phyloP scores from a whole-genome alignment of 2,797 vertebrate species.

The Molossus alvarezi region DNA sequence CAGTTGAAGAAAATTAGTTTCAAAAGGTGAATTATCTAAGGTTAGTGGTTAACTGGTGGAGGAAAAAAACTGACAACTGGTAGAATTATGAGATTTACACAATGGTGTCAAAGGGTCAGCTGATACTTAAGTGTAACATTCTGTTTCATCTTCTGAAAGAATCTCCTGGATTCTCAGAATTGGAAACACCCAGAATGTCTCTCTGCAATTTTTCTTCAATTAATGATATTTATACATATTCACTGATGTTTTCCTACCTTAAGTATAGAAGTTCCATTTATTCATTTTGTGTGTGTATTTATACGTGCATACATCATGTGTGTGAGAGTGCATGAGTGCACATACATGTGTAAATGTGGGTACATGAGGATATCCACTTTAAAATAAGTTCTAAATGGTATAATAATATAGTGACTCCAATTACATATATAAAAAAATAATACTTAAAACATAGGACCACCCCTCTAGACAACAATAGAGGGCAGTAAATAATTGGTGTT shows the following conservation, averaged over 20 bases:
- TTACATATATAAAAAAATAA: neutral
- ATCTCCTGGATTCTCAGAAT: neutral
- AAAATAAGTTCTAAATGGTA: neutral
- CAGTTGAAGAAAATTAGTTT: neutral
- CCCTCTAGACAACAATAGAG: neutral
- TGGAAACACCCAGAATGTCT: neutral
- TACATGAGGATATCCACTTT: neutral
- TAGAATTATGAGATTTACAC: neutral
- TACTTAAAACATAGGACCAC: neutral
- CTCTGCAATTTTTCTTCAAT: neutral
- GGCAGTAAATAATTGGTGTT: neutral
- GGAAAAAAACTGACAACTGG: neutral
- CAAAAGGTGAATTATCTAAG: neutral
- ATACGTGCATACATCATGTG: neutral
- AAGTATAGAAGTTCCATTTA: neutral
- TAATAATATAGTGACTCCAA: neutral
- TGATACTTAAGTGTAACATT: neutral
- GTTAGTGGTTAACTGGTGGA: neutral
- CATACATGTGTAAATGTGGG: neutral
- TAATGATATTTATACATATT: neutral
- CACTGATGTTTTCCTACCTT: neutral
- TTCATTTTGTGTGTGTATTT: accelerated
- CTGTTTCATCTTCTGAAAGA: neutral
- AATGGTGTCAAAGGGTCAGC: neutral
- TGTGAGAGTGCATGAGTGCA: neutral